Base-by-base conservation (phyloP, 2,888 invertebrate species). In the Dendrolimus pini region DNA sequence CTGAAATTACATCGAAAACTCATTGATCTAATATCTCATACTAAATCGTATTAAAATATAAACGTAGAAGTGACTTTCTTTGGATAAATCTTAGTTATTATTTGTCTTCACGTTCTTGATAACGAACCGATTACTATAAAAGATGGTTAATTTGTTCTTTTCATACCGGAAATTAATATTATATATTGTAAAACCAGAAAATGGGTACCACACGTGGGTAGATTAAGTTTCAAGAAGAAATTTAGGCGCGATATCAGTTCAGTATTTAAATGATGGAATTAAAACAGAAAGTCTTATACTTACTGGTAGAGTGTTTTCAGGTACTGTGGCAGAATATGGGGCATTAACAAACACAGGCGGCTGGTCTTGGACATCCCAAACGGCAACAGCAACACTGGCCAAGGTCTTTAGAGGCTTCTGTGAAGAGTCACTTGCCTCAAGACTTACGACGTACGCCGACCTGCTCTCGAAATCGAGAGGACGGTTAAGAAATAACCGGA, bases 321-420 rank as follows among this genome's bases (percentile, higher is more conserved):
- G 90, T 0, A 97, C 92, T 0, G 94, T 94, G 1, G 94, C 94
- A 7, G 95, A 95, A 72, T 95, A 97, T 0, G 96, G 96, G 0
- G 95, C 94, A 74, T 95, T 95, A 0, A 94, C 77, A 71, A 97
- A 96, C n/a, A 93, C 85, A 0, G 97, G 97, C 8, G 95, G 94
- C 69, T 96, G 96, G 80, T 97, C 96, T 75, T 94, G 97, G 0
- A 96, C 93, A 74, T 97, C 97, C 60, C 93, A 85, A 7, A 97
- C 92, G 53, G 94, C 93, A 0, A 95, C 94, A 0, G 95, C 93
- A 10, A 97, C 92, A 54, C 94, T 94, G 0, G 96, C 95, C 13
- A 93, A 84, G 0, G 95, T 93, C 52, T 92, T 92, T 7, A 95
- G 78, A 0, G 94, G 92, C 67, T 92, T 92, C 55, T 92, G 93